Base-by-base conservation (phyloP, 1,140 invertebrate species). In the Cotesia typhae region DNA sequence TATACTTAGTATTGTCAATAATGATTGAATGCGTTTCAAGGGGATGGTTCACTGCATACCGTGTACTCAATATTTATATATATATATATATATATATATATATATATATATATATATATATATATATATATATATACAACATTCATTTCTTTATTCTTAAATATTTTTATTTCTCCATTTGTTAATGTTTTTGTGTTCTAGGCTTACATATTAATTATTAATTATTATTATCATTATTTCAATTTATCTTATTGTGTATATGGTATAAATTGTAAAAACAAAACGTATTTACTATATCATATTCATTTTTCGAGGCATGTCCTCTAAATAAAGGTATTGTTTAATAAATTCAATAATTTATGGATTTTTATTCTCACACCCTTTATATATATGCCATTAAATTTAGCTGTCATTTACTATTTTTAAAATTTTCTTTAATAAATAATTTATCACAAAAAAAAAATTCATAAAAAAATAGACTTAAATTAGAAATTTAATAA, bases 211-310 rank as follows among this genome's bases (percentile, higher is more conserved):
- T 76, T 75, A 76, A 76, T 70, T 78, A 79, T 81, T 77, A 76
- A 75, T 77, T 78, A 75, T 77, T 77, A 79, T 57, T 69, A 47
- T 55, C 17, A 70, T 61, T 60, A 61, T 60, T 41, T 41, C 28
- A 69, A 55, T 12, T 55, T 35, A 57, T 55, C 7, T 78, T 81
- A 81, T 82, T 79, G 78, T 81, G 81, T 82, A 81, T 77, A 82
- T 82, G 76, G 74, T 81, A 81, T 81, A 77, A 80, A 82, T 81
- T 82, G 81, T 82, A 82, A 82, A 81, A 80, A 81, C 75, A 69
- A 82, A 61, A 63, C 41, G 74, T 82, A 82, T 81, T 82, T 80
- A 81, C 80, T 82, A 81, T 80, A 82, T 79, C 77, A 78, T 81
- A 82, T 82, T 82, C 80, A 82, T 81, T 81, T 82, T 67, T 77